phyloP scores from a whole-genome alignment of 2,888 invertebrate genomes.

The Mythimna vitellina region DNA sequence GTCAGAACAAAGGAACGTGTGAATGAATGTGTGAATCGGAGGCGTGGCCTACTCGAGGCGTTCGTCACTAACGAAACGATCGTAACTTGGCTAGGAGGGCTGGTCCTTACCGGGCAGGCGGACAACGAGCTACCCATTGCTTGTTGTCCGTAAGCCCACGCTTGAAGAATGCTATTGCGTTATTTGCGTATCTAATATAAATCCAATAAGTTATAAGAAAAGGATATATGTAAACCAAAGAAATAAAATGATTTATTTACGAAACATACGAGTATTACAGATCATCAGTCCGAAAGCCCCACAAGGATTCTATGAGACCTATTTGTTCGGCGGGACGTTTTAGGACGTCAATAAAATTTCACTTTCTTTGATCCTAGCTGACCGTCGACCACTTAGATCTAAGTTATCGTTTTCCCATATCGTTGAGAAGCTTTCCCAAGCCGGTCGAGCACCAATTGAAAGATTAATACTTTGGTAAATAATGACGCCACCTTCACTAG shows the following conservation, averaged over 20 bases:
- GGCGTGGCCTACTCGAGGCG: too few relatives aligned
- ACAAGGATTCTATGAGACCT: slow-evolving; percentile 37
- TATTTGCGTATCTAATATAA: neutral
- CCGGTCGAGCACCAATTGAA: slow-evolving; percentile 51
- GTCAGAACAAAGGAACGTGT: too few relatives aligned
- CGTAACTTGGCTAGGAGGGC: too few relatives aligned
- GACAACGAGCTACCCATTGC: too few relatives aligned
- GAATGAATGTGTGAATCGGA: too few relatives aligned
- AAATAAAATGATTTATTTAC: slow-evolving; percentile 13
- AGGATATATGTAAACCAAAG: neutral
- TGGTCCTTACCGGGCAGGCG: too few relatives aligned
- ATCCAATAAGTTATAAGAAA: neutral
- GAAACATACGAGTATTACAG: slow-evolving; percentile 1
- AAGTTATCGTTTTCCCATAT: slow-evolving; percentile 59
- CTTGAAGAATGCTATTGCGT: neutral
- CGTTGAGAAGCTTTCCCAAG: slow-evolving; percentile 23
- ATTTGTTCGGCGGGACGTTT: slow-evolving; percentile 47
- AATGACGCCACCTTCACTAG: slow-evolving; percentile 26
- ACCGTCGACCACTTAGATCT: slow-evolving; percentile 57
- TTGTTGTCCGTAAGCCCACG: too few relatives aligned
- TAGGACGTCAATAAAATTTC: slow-evolving; percentile 60
- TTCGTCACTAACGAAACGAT: too few relatives aligned
- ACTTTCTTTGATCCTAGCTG: slow-evolving; percentile 59
- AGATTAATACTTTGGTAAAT: slow-evolving; percentile 43
- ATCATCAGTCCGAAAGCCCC: slow-evolving; percentile 27